These are phyloP conservation scores for Gila orcuttii DNA, from an alignment of 2,113 vertebrate species.

Conservation along the genomic window DNA sequence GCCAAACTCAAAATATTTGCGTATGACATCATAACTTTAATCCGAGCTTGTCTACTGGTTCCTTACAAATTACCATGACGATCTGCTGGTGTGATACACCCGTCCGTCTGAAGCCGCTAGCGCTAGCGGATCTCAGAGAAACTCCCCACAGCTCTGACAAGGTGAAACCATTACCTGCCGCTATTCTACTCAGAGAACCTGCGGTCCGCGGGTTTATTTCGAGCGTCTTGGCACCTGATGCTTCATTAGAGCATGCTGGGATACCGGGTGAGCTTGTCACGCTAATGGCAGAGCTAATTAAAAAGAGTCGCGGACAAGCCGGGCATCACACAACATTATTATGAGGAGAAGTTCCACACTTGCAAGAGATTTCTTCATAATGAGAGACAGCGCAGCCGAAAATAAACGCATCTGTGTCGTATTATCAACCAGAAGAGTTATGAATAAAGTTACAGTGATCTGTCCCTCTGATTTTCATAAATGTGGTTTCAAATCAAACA, in stretches of 20 bases:
- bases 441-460: background rate
- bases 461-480: background rate
- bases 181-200: background rate
- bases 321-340: conserved; percentile 2
- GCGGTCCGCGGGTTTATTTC: conserved; percentile 26
- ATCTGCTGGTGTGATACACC: background rate
- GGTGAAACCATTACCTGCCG: conserved; percentile 49
- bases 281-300: conserved; percentile 55
- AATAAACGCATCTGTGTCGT: background rate
- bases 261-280: conserved; percentile 44
- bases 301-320: conserved; percentile 25
- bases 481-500: background rate
- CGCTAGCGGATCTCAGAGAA: background rate
- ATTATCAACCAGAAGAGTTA: background rate
- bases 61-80: background rate
- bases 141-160: conserved; percentile 43
- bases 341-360: background rate
- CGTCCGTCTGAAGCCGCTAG: background rate
- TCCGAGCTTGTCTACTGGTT: background rate
- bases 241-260: conserved; percentile 52
- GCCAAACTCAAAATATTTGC: background rate
- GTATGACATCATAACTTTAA: background rate
- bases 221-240: conserved; percentile 40
- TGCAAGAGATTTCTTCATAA: conserved; percentile 2
- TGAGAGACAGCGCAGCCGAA: background rate